Evolutionary conservation across 2,113 vertebrate genomes (phyloP).

Genomic region (Scalopus aquaticus): DNA sequence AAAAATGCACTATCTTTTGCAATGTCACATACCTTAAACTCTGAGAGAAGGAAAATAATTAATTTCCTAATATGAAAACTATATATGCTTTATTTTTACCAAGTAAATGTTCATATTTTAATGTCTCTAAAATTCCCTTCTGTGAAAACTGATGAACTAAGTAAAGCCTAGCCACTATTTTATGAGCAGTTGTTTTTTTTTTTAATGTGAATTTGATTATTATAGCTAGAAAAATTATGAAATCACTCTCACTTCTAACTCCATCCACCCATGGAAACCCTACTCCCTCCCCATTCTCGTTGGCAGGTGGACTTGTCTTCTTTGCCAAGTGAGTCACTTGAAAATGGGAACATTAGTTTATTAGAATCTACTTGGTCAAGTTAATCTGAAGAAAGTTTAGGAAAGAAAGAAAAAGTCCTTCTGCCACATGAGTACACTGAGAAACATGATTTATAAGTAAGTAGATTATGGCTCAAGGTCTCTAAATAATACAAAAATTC

Average conservation of each 20-base stretch:
- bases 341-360: slow-evolving; percentile 47
- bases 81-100: slow-evolving; percentile 24
- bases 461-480: neutral
- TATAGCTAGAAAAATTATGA: slow-evolving; percentile 19
- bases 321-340: slow-evolving; percentile 47
- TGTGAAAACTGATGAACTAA: neutral
- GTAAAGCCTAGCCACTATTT: neutral
- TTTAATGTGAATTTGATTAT: slow-evolving; percentile 15
- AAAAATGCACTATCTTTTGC: neutral
- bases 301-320: slow-evolving; percentile 28
- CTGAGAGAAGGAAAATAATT: slow-evolving; percentile 3
- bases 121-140: neutral
- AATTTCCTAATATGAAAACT: slow-evolving; percentile 55
- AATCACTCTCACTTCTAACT: neutral
- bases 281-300: neutral
- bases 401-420: slow-evolving; percentile 12
- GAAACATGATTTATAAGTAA: neutral
- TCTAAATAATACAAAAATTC: neutral
- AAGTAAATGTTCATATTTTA: neutral
- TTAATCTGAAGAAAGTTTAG: slow-evolving; percentile 52
- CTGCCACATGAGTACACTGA: neutral
- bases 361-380: slow-evolving; percentile 36
- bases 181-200: neutral
- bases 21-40: slow-evolving; percentile 45
- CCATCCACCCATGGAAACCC: neutral